Base-by-base conservation (phyloP, 37 sponge, comb jelly and placozoan species). In the Axinella damicornis region DNA sequence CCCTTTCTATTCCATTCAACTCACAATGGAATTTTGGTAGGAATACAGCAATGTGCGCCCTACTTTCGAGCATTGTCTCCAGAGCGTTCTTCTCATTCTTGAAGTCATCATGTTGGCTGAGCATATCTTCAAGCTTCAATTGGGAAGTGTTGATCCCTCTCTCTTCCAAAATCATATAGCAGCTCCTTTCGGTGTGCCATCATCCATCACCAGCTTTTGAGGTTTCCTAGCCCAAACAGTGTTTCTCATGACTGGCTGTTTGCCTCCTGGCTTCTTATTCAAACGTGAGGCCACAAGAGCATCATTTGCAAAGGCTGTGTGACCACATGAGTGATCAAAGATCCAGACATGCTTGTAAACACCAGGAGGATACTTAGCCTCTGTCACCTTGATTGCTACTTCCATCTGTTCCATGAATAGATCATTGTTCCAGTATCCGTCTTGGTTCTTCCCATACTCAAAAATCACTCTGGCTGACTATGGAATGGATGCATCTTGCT, bases 361-460 rank as follows among this genome's bases (percentile, higher is more conserved):
- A 13, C 38, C 14, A 37, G 31, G 1, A 4, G 76, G 60, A 58
- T 57, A 76, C 60, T 76, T 76, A 2, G 35, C 60, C 55, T 76
- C 32, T 2, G 60, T 61, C 13, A 33, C 28, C 27, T 46, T 46
- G 12, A 61, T 14, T 5, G 63, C 63, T 40, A 21, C 15, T 38
- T 73, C 71, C 17, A 88, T 53, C 73, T 88, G 77, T 15, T 58
- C 52, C 58, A 81, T 55, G 36, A 81, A 88, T 30, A 30, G 74
- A 2, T 88, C 60, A 52, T 46, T 14, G 53, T 37, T 88, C 82
- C 82, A 88, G 68, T 67, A 88, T 9, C 89, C 77, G 15, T 88
- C 83, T 25, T 34, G 41, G 22, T 68, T 74, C 61, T 87, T 81
- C 0, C 88, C 82, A 73, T 81, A 74, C 46, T 88, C 83, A 16